A percentile compares a stretch with the other conserved stretches of the same genome.
phyloP scores from a whole-genome alignment of 2,888 invertebrate genomes.

The Empis stercorea region DNA sequence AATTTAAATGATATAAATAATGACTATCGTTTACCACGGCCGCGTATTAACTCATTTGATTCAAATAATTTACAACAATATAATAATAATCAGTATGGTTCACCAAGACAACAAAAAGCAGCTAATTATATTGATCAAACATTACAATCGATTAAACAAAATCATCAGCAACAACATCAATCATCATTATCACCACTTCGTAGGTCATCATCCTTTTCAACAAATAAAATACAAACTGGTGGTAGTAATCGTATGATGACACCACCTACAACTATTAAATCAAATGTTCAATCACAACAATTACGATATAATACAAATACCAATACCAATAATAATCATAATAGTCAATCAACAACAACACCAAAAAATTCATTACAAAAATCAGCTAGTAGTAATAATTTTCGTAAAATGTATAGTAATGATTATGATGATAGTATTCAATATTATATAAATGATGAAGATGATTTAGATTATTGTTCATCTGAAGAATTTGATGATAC shows the following conservation, averaged over 20 bases:
- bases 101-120: constrained; percentile 9
- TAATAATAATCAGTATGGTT: constrained; percentile 15
- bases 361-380: constrained; percentile 25
- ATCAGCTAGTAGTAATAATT: constrained; percentile 35
- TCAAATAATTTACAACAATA: constrained; percentile 15
- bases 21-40: constrained; percentile 26
- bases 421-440: constrained; percentile 33
- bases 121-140: constrained; percentile 19
- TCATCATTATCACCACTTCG: constrained; percentile 38
- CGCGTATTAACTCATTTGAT: constrained; percentile 35
- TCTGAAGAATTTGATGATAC: constrained; percentile 21
- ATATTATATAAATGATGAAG: constrained; percentile 36
- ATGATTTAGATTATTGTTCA: constrained; percentile 21
- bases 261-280: constrained; percentile 12
- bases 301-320: constrained; percentile 11
- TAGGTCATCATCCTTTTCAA: constrained; percentile 55
- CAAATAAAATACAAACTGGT: constrained; percentile 27
- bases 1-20: constrained; percentile 29
- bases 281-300: constrained; percentile 11
- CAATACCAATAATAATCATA: no score
- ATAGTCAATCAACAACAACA: background rate
- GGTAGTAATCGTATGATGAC: no score
- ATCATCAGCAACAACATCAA: constrained; percentile 11
- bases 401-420: constrained; percentile 27
- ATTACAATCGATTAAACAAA: constrained; percentile 1